Conservation (phyloP, 2,113 vertebrate genomes). For the Misgurnus anguillicaudatus region DNA sequence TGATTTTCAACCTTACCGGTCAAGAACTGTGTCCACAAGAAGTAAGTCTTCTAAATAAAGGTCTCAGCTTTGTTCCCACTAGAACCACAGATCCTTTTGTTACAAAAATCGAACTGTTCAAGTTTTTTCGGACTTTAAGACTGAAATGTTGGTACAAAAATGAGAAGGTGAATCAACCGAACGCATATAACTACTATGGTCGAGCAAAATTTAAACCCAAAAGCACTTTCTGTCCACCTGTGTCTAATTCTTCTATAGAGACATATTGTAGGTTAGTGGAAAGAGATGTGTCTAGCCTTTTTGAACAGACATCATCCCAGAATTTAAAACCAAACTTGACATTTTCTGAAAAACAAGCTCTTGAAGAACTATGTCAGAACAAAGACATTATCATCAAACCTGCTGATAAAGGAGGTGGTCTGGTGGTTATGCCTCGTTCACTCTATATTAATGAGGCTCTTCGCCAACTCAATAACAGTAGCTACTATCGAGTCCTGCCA, state of each 20-base stretch:
- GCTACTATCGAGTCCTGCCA: too few species aligned
- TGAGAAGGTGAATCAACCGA: not conserved
- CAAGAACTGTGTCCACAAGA: not conserved
- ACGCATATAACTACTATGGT: not conserved
- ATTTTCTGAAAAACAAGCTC: not conserved
- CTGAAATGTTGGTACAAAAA: not conserved
- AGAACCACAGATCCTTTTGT: not conserved
- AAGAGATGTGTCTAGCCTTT: not conserved
- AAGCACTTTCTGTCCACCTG: not conserved
- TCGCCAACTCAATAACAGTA: not conserved
- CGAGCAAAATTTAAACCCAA: not conserved
- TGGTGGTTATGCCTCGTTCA: not conserved
- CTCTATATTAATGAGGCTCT: not conserved
- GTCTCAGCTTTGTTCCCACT: not conserved
- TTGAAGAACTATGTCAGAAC: not conserved
- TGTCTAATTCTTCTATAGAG: not conserved
- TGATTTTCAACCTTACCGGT: constrained; percentile 5
- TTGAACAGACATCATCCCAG: not conserved
- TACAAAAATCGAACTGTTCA: not conserved
- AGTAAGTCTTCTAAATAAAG: constrained; percentile 60
- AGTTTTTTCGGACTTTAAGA: not conserved
- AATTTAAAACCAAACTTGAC: not conserved
- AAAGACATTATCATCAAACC: not conserved
- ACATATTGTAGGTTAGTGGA: not conserved
- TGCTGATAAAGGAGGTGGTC: not conserved